Conservation (phyloP, 2,113 vertebrate species). For the Muscicapa adusta region DNA sequence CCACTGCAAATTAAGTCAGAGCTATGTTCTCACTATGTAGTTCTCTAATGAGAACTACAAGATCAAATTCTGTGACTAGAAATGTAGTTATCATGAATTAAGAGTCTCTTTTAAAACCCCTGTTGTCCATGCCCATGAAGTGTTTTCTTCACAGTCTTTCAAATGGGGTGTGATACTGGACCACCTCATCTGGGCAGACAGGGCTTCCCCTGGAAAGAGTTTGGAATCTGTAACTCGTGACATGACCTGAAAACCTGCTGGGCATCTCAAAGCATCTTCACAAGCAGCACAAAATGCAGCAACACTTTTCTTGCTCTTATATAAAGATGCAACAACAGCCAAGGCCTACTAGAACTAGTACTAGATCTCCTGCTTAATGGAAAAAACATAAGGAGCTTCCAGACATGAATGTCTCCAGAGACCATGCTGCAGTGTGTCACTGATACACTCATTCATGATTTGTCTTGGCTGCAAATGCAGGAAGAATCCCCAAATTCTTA, state of each 20-base stretch:
- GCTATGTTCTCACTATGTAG: neutral
- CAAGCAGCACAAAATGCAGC: neutral
- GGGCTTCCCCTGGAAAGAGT: neutral
- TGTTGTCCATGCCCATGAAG: neutral
- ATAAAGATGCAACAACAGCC: neutral
- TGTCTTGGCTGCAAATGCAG: neutral
- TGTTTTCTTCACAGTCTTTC: neutral
- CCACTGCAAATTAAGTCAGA: neutral
- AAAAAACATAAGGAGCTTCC: neutral
- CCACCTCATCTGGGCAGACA: neutral
- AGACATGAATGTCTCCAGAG: neutral
- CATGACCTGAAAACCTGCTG: neutral
- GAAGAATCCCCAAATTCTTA: neutral
- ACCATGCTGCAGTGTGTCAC: neutral
- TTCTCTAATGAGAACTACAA: neutral
- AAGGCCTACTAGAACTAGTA: neutral
- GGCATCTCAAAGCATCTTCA: neutral
- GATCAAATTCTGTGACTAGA: neutral
- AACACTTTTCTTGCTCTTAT: neutral
- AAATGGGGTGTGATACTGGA: neutral
- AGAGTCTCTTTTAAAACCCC: neutral
- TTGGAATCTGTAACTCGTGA: neutral
- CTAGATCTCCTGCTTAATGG: neutral
- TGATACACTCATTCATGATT: neutral
- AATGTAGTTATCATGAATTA: rapidly evolving